Percentiles rank a stretch among this genome's conserved stretches.
Conservation (phyloP, 2,797 vertebrate species). For the Bovichtus variegatus region DNA sequence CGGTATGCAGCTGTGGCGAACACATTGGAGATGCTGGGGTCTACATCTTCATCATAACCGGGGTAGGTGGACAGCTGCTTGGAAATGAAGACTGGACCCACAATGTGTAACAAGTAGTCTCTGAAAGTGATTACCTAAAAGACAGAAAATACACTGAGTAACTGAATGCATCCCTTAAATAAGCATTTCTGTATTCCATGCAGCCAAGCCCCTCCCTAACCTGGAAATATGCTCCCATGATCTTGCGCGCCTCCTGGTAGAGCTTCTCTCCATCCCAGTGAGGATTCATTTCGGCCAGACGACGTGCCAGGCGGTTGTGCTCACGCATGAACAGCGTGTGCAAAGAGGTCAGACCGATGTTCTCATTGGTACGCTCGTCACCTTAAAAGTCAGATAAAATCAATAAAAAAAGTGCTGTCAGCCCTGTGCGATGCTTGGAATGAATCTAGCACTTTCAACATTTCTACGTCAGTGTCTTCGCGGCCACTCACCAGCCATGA, state of each 20-base stretch:
- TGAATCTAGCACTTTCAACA: background rate
- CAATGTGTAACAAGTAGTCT: conserved; percentile 87
- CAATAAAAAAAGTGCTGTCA: background rate
- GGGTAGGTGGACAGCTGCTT: conserved; percentile 80
- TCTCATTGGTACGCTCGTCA: conserved; percentile 86
- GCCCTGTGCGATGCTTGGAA: background rate
- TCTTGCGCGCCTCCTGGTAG: conserved; percentile 91
- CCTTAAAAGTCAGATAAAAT: conserved; percentile 77
- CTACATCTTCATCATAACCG: conserved; percentile 82
- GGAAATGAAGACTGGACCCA: conserved; percentile 78
- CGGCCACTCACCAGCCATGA: conserved; percentile 84
- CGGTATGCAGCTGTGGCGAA: conserved; percentile 90
- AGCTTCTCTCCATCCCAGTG: conserved; percentile 88
- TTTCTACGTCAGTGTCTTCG: background rate
- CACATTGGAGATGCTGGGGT: conserved; percentile 87
- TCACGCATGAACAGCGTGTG: conserved; percentile 90
- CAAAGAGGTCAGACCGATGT: conserved; percentile 82
- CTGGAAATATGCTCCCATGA: conserved; percentile 87
- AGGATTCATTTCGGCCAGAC: conserved; percentile 86
- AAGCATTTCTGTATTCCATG: background rate
- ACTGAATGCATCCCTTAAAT: background rate
- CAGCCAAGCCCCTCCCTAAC: conserved; percentile 65
- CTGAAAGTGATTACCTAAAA: conserved; percentile 82
- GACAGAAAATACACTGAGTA: conserved; percentile 2
- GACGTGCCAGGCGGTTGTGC: conserved; percentile 89